These are phyloP conservation scores for Callipepla californica DNA, from an alignment of 2,113 vertebrate genomes.

Conservation along the genomic window DNA sequence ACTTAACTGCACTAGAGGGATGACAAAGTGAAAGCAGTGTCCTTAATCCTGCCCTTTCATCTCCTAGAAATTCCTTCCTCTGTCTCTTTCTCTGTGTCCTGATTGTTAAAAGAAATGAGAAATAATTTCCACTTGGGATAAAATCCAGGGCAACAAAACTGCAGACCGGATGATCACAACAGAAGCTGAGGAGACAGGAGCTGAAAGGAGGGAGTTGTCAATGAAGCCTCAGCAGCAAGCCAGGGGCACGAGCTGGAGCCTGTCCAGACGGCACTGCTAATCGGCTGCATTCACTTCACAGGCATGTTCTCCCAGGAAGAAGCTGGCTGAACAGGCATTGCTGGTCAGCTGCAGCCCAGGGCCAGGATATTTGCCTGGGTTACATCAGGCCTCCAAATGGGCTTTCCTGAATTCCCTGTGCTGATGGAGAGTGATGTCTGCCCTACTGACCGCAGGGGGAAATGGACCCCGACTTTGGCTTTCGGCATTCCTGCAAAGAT, in stretches of 20 bases:
- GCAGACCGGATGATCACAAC: slow-evolving; percentile 18
- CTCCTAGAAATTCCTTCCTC: slow-evolving; percentile 55
- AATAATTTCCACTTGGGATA: slow-evolving; percentile 69
- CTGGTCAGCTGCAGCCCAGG: background rate
- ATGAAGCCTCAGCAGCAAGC: slow-evolving; percentile 47
- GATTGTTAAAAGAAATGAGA: slow-evolving; percentile 59
- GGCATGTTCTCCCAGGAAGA: background rate
- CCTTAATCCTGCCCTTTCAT: slow-evolving; percentile 65
- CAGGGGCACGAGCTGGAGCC: slow-evolving; percentile 57
- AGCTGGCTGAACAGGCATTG: rapidly evolving
- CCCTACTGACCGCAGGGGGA: rapidly evolving
- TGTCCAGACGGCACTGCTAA: slow-evolving; percentile 6
- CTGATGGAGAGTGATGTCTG: background rate
- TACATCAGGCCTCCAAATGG: background rate
- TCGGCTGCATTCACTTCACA: background rate
- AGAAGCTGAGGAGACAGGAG: slow-evolving; percentile 4
- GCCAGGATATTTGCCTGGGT: background rate
- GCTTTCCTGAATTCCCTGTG: rapidly evolving
- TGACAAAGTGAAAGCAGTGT: slow-evolving; percentile 22
- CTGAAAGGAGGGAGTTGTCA: slow-evolving; percentile 51
- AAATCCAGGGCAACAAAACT: slow-evolving; percentile 39
- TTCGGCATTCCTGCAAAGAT: background rate
- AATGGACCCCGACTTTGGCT: background rate
- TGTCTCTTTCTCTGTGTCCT: slow-evolving; percentile 20
- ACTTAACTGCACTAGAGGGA: slow-evolving; percentile 11